Conservation (phyloP, 2,888 invertebrate species). For the Tryphoninae sp. region DNA sequence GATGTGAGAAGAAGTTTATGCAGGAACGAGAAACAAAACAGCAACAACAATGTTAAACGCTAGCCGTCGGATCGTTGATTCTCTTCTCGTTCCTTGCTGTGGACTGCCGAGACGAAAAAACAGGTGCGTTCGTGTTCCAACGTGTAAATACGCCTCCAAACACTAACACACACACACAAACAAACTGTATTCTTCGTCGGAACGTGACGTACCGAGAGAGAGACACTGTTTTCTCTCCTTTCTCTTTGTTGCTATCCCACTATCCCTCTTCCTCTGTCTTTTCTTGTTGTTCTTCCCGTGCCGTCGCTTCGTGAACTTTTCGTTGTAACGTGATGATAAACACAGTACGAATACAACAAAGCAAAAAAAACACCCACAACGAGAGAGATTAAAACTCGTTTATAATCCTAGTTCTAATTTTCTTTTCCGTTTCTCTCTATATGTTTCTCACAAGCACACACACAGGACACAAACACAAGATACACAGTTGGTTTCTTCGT, state of each 20-base stretch:
- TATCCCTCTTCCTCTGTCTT: neutral
- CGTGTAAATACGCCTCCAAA: neutral
- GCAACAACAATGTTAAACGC: too few relatives aligned
- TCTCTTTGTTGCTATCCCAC: constrained; percentile 24
- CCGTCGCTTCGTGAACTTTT: neutral
- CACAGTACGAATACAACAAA: too few relatives aligned
- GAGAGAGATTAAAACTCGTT: too few relatives aligned
- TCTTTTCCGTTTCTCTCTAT: neutral
- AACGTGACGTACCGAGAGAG: neutral
- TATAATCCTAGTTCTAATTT: neutral
- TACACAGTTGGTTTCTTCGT: neutral
- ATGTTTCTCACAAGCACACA: neutral
- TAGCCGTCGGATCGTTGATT: neutral
- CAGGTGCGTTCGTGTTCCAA: neutral
- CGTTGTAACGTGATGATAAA: too few relatives aligned
- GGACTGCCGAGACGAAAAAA: neutral
- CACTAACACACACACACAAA: neutral
- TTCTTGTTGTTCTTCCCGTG: neutral
- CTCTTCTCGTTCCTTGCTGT: neutral
- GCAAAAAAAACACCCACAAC: too few relatives aligned
- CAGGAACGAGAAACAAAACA: too few relatives aligned
- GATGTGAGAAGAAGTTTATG: neutral
- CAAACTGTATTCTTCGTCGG: neutral
- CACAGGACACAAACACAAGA: neutral
- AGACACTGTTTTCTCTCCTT: neutral